Evolutionary conservation across 2,888 invertebrate genomes (phyloP).

Genomic region (Criorhina ranunculi): DNA sequence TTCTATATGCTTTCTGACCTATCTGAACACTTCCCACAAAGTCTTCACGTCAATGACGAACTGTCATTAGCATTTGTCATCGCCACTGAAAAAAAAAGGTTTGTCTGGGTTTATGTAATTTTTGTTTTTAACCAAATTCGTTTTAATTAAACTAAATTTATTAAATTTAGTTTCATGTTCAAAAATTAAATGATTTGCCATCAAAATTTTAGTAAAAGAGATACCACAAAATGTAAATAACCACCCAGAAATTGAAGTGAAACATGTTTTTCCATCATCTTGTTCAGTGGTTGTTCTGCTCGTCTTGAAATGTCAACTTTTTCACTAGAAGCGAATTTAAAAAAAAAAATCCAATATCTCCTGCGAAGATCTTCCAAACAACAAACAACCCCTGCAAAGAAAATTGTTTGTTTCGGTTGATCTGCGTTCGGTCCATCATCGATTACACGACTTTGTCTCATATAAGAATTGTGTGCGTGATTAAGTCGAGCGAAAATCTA

Average conservation of each 20-base stretch:
- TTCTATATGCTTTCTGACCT: neutral
- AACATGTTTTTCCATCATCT: conserved; percentile 19
- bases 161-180: neutral
- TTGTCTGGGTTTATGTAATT: conserved; percentile 74
- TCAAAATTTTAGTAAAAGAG: neutral
- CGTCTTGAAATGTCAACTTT: conserved; percentile 64
- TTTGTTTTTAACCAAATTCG: conserved; percentile 55
- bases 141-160: conserved; percentile 6
- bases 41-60: conserved; percentile 43
- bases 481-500: conserved; percentile 43
- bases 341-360: conserved; percentile 65
- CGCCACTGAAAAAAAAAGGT: conserved; percentile 61
- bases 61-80: conserved; percentile 71
- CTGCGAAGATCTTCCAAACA: conserved; percentile 77
- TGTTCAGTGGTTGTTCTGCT: conserved; percentile 69
- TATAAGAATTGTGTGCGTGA: conserved; percentile 16
- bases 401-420: conserved; percentile 50
- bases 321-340: conserved; percentile 30
- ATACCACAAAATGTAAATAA: neutral
- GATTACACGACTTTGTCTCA: conserved; percentile 19
- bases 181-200: neutral
- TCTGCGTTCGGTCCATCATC: conserved; percentile 30
- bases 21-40: conserved; percentile 37
- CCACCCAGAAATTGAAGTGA: neutral
- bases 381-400: conserved; percentile 77